Base-by-base conservation (phyloP, 2,113 vertebrate genomes). In the Hemiprocne comata region DNA sequence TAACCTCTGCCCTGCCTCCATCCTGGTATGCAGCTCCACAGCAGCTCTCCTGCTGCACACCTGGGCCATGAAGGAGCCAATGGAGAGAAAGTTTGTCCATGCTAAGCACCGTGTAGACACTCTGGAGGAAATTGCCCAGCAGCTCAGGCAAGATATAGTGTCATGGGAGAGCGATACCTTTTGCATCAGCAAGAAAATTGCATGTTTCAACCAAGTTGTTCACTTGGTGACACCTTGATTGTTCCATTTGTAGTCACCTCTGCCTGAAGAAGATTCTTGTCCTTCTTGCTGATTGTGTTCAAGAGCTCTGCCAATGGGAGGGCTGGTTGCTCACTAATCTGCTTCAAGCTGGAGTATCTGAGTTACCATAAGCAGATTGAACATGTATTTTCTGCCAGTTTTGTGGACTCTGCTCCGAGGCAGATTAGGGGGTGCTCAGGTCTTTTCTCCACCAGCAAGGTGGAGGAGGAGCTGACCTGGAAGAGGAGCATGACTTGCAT, bases 151-250 rank as follows among this genome's bases (percentile, higher is more conserved):
- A 51, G 36, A 75, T 24, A 34, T 64, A 11, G 33, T 7, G 12
- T 70, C 31, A 44, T 0, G 0, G 42, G 15, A 19, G 15, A 75
- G 31, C 0, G 3, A 48, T 70, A 83, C n/a, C 40, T 83, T 95
- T 73, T 11, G 6, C 3, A 36, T 42, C 28, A 66, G 51, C 25
- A 70, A 80, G 40, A 67, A 76, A 66, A 70, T 12, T 3, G 5
- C 13, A 1, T 11, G 40, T 73, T 85, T 88, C 51, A 85, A 8
- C 10, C 40, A 33, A 46, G 23, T 3, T 46, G 6, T 40, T 80
- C 24, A 8, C 48, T 77, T 1, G 0, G 7, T 65, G 76, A 48
- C 16, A 11, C 9, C 51, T 81, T 57, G 26, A 7, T 24, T 78
- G 7, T 25, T 75, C 38, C 10, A 33, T 66, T 53, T 64, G 51